phyloP scores from a whole-genome alignment of 2,113 vertebrate genomes.

The Mesoclemmys tuberculata region DNA sequence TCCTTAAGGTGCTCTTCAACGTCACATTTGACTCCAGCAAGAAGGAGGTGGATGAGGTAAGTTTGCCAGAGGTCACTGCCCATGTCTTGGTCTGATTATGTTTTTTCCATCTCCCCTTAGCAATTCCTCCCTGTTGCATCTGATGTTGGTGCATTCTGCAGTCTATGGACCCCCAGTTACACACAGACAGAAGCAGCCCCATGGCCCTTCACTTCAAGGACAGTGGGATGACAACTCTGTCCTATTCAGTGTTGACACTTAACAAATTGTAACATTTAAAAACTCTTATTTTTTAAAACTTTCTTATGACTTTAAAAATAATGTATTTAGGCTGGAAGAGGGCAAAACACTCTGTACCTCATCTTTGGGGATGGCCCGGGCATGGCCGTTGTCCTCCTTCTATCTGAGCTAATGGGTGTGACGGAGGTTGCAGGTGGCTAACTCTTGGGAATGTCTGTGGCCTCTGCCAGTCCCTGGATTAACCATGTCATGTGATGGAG shows the following conservation, averaged over 20 bases:
- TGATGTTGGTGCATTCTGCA: rapidly evolving
- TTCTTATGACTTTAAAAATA: background rate
- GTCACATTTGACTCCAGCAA: slow-evolving; percentile 89
- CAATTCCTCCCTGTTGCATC: rapidly evolving
- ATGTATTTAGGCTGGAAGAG: rapidly evolving
- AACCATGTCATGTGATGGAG: background rate
- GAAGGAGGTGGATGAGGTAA: slow-evolving; percentile 89
- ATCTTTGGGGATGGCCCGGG: background rate
- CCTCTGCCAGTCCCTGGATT: background rate
- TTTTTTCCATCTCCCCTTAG: background rate
- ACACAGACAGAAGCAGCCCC: rapidly evolving
- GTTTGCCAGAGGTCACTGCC: background rate
- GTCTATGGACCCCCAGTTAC: background rate
- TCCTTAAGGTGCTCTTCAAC: slow-evolving; percentile 96
- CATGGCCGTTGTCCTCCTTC: background rate
- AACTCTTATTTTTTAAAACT: background rate
- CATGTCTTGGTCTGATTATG: rapidly evolving
- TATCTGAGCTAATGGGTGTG: background rate
- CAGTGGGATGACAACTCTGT: background rate
- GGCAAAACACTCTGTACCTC: rapidly evolving
- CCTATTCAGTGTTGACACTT: rapidly evolving
- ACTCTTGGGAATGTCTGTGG: background rate
- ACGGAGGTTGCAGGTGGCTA: background rate
- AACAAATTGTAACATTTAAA: background rate
- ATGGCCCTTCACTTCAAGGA: background rate